Percentiles rank a stretch among this genome's conserved stretches.
Evolutionary conservation across 2,113 vertebrate genomes (phyloP).

Genomic region (Leptobrachium ailaonicum): DNA sequence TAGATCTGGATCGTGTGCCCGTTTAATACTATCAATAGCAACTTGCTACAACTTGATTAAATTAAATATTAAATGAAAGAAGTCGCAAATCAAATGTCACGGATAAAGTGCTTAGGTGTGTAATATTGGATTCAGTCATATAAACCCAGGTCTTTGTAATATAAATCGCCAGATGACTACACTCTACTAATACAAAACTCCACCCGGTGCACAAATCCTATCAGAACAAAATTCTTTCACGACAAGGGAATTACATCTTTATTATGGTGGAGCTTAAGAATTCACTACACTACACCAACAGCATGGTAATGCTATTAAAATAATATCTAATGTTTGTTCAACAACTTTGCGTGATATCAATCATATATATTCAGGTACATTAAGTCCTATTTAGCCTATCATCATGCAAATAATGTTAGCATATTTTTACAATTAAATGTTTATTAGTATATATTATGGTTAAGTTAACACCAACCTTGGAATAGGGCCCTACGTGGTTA

Average conservation of each 20-base stretch:
- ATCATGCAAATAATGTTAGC: no score
- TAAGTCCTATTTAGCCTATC: no score
- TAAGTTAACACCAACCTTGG: no score
- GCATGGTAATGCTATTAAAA: no score
- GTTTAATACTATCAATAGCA: neutral
- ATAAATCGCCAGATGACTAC: neutral
- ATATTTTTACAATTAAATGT: no score
- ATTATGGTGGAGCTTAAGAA: neutral
- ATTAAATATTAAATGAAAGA: neutral
- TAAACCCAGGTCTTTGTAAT: constrained; percentile 11
- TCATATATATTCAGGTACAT: no score
- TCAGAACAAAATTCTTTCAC: neutral
- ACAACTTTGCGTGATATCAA: no score
- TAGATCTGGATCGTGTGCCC: neutral
- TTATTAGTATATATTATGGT: no score
- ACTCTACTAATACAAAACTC: neutral
- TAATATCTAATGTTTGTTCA: no score
- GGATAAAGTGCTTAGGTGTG: neutral
- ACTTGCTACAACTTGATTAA: neutral
- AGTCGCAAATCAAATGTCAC: neutral
- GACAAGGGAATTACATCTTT: no score
- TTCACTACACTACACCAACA: no score
- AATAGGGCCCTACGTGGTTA: no score
- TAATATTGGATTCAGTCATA: neutral
- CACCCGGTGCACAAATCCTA: neutral